Conservation (phyloP, 2,797 vertebrate species). For the Australoheros facetus region DNA sequence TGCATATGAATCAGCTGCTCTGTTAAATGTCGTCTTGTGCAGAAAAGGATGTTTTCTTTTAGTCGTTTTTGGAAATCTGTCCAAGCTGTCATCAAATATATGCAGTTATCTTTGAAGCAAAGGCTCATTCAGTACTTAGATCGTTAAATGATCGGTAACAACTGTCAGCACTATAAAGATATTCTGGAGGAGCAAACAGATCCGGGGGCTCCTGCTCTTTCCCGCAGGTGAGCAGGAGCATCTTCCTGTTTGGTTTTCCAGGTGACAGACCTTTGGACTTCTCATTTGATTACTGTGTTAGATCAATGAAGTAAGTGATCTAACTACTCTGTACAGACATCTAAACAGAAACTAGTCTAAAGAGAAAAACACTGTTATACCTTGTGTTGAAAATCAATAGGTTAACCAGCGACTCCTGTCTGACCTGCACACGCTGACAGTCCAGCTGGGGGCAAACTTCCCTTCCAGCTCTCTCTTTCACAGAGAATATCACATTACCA, state of each 20-base stretch:
- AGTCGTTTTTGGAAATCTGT: neutral
- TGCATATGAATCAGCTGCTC: neutral
- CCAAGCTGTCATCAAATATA: neutral
- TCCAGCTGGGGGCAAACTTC: conserved; percentile 38
- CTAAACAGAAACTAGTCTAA: neutral
- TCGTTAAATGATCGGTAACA: neutral
- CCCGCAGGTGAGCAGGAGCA: neutral
- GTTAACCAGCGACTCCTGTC: conserved; percentile 25
- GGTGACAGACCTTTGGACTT: neutral
- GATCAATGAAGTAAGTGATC: neutral
- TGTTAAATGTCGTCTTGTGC: neutral
- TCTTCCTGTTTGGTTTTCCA: neutral
- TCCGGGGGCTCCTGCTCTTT: neutral
- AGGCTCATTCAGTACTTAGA: neutral
- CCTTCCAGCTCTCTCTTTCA: conserved; percentile 19
- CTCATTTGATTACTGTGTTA: neutral
- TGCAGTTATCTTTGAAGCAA: neutral
- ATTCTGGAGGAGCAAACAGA: neutral
- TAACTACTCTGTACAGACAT: neutral
- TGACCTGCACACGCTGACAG: conserved; percentile 11
- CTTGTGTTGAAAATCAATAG: neutral
- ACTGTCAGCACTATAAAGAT: neutral
- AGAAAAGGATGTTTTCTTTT: neutral
- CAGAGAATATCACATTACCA: neutral
- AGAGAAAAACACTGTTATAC: neutral